phyloP scores from a whole-genome alignment of 2,888 invertebrate genomes.

The Asteroscopus sphinx region DNA sequence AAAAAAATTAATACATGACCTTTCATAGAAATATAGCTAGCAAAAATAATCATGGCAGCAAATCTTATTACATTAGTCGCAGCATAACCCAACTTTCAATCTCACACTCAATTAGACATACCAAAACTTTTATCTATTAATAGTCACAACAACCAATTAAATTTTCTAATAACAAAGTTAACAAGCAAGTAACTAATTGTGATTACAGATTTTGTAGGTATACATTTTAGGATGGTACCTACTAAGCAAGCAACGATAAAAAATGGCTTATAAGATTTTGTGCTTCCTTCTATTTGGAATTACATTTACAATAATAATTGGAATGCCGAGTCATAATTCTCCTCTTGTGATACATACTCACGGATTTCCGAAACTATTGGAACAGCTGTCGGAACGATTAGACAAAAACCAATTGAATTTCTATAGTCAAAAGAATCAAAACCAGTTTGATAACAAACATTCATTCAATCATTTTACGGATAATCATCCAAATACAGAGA shows the following conservation, averaged over 20 bases:
- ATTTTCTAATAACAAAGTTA: slow-evolving; percentile 15
- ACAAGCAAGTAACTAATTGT: slow-evolving; percentile 1
- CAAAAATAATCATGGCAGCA: too few species aligned
- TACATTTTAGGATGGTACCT: neutral
- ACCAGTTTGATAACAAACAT: neutral
- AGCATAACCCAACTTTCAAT: slow-evolving; percentile 13
- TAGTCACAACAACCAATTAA: slow-evolving; percentile 12
- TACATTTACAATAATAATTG: slow-evolving; percentile 6
- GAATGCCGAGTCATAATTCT: neutral
- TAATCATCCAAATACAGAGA: neutral
- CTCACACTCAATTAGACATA: slow-evolving; percentile 6
- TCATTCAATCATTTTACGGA: neutral
- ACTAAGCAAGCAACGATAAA: neutral
- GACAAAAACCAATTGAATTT: slow-evolving; percentile 17
- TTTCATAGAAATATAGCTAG: too few species aligned
- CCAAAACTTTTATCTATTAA: neutral
- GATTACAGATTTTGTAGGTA: neutral
- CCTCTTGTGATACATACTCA: too few species aligned
- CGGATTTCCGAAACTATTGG: neutral
- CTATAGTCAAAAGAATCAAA: neutral
- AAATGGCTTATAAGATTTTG: slow-evolving; percentile 14
- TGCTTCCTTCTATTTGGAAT: slow-evolving; percentile 15
- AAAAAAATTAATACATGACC: too few species aligned
- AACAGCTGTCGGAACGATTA: slow-evolving; percentile 13
- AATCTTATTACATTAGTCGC: neutral